phyloP scores from a whole-genome alignment of 2,797 vertebrate genomes.

The Dallia pectoralis region DNA sequence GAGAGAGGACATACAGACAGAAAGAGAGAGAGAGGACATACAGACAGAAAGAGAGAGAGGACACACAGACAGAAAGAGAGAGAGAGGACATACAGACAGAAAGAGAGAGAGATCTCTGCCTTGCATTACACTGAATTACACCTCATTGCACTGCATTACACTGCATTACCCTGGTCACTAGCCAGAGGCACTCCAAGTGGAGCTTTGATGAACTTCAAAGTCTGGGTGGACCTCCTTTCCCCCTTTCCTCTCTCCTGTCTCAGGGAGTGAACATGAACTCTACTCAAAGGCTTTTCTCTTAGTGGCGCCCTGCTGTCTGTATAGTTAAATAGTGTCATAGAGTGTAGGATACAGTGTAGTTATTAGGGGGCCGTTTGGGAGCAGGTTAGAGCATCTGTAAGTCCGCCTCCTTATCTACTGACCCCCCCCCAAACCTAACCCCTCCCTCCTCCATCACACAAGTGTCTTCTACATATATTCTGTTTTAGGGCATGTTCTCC shows the following conservation, averaged over 20 bases:
- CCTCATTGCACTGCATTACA: conserved; percentile 82
- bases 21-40: neutral
- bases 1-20: conserved; percentile 19
- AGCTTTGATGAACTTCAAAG: conserved; percentile 87
- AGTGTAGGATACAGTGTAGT: neutral
- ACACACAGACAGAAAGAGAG: neutral
- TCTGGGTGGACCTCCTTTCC: conserved; percentile 58
- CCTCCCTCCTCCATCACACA: too few relatives aligned
- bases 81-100: neutral
- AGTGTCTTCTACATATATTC: conserved; percentile 47
- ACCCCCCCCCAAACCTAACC: conserved; percentile 12
- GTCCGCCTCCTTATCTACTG: conserved; percentile 69
- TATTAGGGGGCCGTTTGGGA: neutral
- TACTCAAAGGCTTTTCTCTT: neutral
- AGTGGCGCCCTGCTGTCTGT: neutral
- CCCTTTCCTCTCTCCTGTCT: neutral
- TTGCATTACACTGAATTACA: conserved; percentile 80
- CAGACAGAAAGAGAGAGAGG: neutral
- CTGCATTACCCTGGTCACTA: conserved; percentile 77
- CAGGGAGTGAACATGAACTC: conserved; percentile 62
- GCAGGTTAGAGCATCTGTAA: conserved; percentile 51
- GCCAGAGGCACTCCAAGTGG: conserved; percentile 64
- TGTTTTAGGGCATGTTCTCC: conserved; percentile 51
- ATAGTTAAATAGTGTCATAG: neutral
- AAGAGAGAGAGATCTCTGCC: conserved; percentile 68